Conservation (phyloP, 2,797 vertebrate genomes). For the Luscinia luscinia region DNA sequence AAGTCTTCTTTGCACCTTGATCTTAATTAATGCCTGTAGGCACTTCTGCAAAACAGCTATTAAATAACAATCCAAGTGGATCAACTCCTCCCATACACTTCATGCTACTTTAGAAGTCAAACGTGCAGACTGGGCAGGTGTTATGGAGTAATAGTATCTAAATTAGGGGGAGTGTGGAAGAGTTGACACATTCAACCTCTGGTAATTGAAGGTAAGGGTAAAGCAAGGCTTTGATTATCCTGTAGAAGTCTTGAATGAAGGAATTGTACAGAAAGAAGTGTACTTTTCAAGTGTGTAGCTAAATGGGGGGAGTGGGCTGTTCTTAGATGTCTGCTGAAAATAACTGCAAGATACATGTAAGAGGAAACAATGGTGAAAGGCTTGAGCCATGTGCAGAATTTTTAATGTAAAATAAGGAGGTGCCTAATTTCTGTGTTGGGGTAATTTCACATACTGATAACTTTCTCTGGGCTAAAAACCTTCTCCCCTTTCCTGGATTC, state of each 20-base stretch:
- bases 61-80: slow-evolving; percentile 49
- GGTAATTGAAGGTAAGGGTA: slow-evolving; percentile 20
- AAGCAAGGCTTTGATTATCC: slow-evolving; percentile 27
- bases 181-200: slow-evolving; percentile 20
- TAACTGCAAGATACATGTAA: neutral
- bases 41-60: slow-evolving; percentile 49
- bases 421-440: neutral
- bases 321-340: neutral
- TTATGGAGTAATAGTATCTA: neutral
- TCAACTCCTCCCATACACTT: slow-evolving; percentile 27
- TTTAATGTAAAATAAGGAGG: neutral
- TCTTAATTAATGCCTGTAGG: slow-evolving; percentile 64
- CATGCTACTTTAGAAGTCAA: slow-evolving; percentile 16
- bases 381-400: neutral
- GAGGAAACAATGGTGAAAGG: neutral
- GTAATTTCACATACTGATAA: neutral
- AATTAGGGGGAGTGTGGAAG: slow-evolving; percentile 15
- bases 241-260: neutral
- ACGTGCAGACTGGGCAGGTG: slow-evolving; percentile 19
- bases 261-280: neutral
- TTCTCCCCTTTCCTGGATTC: neutral
- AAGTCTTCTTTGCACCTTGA: slow-evolving; percentile 33
- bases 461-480: neutral
- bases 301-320: neutral
- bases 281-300: neutral